Base-by-base conservation (phyloP, 1,140 invertebrate species). In the Apis laboriosa region DNA sequence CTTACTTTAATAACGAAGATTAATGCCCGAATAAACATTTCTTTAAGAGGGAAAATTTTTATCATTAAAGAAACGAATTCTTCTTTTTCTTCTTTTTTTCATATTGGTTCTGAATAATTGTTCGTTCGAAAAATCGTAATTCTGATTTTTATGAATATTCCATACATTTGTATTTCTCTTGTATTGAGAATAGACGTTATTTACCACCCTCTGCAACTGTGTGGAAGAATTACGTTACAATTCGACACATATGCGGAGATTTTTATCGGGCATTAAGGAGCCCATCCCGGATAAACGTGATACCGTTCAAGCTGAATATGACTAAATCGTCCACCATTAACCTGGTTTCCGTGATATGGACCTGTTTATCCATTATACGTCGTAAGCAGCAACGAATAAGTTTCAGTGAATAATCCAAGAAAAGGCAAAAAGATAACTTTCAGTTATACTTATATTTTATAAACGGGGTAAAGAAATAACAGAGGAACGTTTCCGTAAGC, bases 321-420 rank as follows among this genome's bases (percentile, higher is more conserved):
- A 76, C 66, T 83, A 87, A 86, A 84, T 87, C 82, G 72, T 68
- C 76, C 55, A 49, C 80, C 76, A 86, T 87, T 87, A 87, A 86
- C 86, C 86, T 78, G 85, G 86, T 87, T 87, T 86, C 83, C 85
- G 71, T 70, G 43, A 51, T 75, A 72, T 56, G 71, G 53, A 24
- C 1, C 72, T 51, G 73, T 87, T 87, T 86, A 63, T 77, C 75
- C 82, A 86, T 87, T 86, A 86, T 73, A 58, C 61, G 49, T 55
- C 34, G 49, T 63, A 71, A 68, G 70, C 68, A 83, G 82, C 73
- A 53, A 19, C 64, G 49, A 55, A 67, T 43, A 43, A 80, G 49
- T 76, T 79, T 76, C 55, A 21, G 28, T 11, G 72, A 24, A 85
- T 77, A 86, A 77, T 43, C 28, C 17, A 43, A 11, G 68, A 61